Percentiles rank a stretch among this genome's conserved stretches.
These are phyloP conservation scores for Eupithecia subfuscata DNA, from an alignment of 2,888 invertebrate species.

Conservation along the genomic window DNA sequence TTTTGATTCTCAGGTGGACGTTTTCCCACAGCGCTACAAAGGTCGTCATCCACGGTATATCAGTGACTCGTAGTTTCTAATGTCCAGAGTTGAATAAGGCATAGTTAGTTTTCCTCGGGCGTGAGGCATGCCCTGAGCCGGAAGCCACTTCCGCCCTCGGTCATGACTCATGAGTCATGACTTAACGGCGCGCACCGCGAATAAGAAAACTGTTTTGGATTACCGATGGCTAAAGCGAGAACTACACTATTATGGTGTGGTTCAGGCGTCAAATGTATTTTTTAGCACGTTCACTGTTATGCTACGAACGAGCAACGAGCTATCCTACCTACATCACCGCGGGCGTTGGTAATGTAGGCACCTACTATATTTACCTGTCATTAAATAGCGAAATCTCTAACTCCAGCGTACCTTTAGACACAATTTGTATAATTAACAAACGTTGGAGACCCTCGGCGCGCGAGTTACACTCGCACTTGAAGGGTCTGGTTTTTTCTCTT, in stretches of 20 bases:
- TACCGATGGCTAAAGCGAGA: neutral
- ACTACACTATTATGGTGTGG: neutral
- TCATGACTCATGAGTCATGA: conserved; percentile 36
- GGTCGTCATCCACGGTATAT: neutral
- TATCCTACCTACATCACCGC: too few relatives aligned
- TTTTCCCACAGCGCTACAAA: neutral
- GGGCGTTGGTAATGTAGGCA: too few relatives aligned
- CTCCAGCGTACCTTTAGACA: too few relatives aligned
- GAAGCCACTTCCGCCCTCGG: conserved; percentile 61
- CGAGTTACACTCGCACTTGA: too few relatives aligned
- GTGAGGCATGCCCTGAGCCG: conserved; percentile 53
- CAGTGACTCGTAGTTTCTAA: neutral
- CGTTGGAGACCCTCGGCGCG: too few relatives aligned
- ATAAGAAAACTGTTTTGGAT: conserved; percentile 29
- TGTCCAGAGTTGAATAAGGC: conserved; percentile 37
- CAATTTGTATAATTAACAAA: too few relatives aligned
- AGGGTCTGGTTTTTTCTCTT: too few relatives aligned
- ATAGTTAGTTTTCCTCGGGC: conserved; percentile 34
- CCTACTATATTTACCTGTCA: too few relatives aligned
- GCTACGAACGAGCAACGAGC: too few relatives aligned
- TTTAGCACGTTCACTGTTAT: neutral
- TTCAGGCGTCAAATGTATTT: neutral
- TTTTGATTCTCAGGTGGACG: neutral
- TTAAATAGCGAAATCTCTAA: too few relatives aligned
- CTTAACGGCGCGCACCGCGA: conserved; percentile 40